Evolutionary conservation across 2,113 vertebrate genomes (phyloP), one percentile per base, ranked within the genome.

Genomic region (Misgurnus anguillicaudatus): DNA sequence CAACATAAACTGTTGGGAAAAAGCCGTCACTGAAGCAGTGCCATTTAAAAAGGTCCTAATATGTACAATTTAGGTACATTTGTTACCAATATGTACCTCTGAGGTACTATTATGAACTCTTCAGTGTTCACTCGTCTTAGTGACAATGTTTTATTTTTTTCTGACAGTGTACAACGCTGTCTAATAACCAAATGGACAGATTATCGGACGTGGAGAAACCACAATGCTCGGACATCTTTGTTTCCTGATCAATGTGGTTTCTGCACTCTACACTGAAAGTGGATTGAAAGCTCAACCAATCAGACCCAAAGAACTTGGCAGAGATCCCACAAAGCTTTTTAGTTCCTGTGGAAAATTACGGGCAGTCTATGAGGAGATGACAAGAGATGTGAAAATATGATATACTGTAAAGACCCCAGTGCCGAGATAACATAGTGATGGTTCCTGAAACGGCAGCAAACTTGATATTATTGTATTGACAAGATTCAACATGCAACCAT

Each of bases 251-350:
- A 39, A 13, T 39, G 48, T 71, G 41, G 7, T 65, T 67, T 62
- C 6, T 70, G 45, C 39, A 38, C 14, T 60, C 62, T 9, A 53
- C 60, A 36, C 11, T 66, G 9, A 69, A 14, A 48, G 48, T 42
- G 10, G 36, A 9, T 6, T 21, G 9, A 19, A 63, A 47, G 11
- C 10, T 58, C 4, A 5, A 42, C 47, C 9, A n/a, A 72, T 62
- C 42, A 45, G 62, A 75, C 79, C 38, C 14, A 1, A 13, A 42
- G 47, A 38, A n/a, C 51, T 64, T 83, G 81, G 83, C 80, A 70
- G 11, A 14, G 14, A 51, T 83, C 82, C 80, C 31, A 67, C 58
- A 79, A 79, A 79, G 78, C 84, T 75, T 57, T 86, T 81, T 64
- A 51, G 55, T 67, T 74, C 62, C 38, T 64, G 58, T 47, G 60